Conservation (phyloP, 1,140 invertebrate genomes). For the Trichoplusia ni region DNA sequence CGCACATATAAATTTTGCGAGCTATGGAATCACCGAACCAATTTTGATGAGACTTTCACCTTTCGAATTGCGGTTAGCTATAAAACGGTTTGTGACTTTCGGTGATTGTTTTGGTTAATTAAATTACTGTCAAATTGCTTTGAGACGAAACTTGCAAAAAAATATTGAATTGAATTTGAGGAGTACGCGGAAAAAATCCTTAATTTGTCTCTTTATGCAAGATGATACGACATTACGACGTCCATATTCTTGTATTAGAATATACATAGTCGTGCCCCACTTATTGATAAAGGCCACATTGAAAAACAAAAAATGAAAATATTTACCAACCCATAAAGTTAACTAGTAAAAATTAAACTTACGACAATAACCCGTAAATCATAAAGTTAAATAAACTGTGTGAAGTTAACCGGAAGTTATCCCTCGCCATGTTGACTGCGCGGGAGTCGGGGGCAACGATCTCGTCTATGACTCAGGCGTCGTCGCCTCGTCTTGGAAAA, state of each 20-base stretch:
- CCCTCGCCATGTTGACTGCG: conserved; percentile 45
- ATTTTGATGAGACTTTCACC: conserved; percentile 7
- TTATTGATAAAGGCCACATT: no score
- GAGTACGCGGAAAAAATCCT: no score
- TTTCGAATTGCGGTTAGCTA: conserved; percentile 13
- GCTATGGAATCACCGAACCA: conserved; percentile 4
- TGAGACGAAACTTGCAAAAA: no score
- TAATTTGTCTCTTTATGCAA: no score
- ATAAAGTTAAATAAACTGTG: conserved; percentile 14
- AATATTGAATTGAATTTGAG: no score
- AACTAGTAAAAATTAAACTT: conserved; percentile 12
- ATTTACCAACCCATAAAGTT: no score
- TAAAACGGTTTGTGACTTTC: conserved; percentile 7
- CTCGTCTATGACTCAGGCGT: conserved; percentile 48
- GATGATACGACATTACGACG: no score
- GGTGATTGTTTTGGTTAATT: no score
- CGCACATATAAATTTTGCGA: neutral
- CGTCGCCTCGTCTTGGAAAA: conserved; percentile 39
- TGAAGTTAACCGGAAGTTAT: conserved; percentile 25
- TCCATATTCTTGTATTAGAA: no score
- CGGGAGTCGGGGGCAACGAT: conserved; percentile 62
- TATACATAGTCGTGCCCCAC: no score
- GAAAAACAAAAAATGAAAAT: neutral
- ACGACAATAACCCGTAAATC: conserved; percentile 5
- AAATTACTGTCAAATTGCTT: no score